Evolutionary conservation across 2,797 vertebrate species (phyloP), one percentile per base, ranked within the genome.

Genomic region (Coendou prehensilis): DNA sequence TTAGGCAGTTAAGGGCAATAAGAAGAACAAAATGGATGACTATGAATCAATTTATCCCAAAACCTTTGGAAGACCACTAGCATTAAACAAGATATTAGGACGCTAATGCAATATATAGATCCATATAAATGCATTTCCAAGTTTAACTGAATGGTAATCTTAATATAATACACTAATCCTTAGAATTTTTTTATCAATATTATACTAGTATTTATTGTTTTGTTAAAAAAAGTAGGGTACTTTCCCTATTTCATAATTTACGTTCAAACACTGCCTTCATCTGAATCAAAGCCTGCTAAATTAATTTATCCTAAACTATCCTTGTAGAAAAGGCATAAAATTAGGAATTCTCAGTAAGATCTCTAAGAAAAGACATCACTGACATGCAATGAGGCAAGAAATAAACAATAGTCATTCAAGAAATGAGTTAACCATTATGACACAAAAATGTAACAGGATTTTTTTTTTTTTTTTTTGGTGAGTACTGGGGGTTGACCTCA

Each of bases 351-450:
- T 69, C 17, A 7, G 1, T 69, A 63, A 57, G 6, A 9, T 2
- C 10, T 80, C 59, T 84, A 33, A 61, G 79, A 78, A 37, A 88
- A 33, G 30, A n/a, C 5, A 73, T 54, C 9, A 61, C 37, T 80
- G 28, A 13, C 0, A 1, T 84, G 37, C 5, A 93, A 20, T 81
- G 78, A 88, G 59, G 57, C 71, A 94, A 90, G 33, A 94, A 89
- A 95, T 54, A 94, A 94, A 73, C 8, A 94, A 80, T 75, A 63
- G 33, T 76, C 87, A 89, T 9, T 94, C 26, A 90, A 67, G 63
- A 79, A 80, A 75, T 91, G 84, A 81, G 69, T 92, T 67, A 93
- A 82, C 50, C 56, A 56, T 92, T 87, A 63, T 50, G 22, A 41
- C 75, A 80, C 45, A 73, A 94, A 92, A 13, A 4, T 67, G 56